Evolutionary conservation across 2,113 vertebrate species (phyloP).

Genomic region (Urocitellus parryii): DNA sequence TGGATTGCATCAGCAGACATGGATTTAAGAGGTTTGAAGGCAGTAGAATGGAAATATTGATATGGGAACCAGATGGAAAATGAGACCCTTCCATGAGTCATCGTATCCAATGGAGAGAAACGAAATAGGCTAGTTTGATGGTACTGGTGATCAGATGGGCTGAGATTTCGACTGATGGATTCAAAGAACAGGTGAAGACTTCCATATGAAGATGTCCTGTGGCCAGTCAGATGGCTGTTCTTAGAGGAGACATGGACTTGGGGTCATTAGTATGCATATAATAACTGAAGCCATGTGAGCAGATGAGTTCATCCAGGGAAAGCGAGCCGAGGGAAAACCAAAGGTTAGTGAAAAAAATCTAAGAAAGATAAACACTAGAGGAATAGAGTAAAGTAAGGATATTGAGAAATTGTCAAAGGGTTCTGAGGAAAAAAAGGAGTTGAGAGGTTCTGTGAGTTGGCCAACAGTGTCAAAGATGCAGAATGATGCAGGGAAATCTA

Average conservation of each 20-base stretch:
- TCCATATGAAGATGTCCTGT: neutral
- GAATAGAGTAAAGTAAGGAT: neutral
- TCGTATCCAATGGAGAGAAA: constrained; percentile 21
- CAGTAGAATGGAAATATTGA: neutral
- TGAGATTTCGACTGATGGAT: neutral
- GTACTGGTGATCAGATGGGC: neutral
- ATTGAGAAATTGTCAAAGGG: neutral
- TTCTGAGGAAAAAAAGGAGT: neutral
- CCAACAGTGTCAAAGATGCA: neutral
- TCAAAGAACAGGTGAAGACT: neutral
- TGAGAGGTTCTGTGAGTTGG: neutral
- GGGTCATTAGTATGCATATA: neutral
- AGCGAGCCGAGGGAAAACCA: constrained; percentile 13
- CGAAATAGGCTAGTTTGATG: neutral
- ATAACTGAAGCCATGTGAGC: neutral
- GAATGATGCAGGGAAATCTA: neutral
- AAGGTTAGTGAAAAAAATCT: neutral
- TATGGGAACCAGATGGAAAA: neutral
- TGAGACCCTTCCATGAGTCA: neutral
- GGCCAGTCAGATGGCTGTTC: neutral
- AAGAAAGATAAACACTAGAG: constrained; percentile 20
- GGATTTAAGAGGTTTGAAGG: constrained; percentile 35
- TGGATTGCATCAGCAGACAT: neutral
- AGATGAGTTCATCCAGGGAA: constrained; percentile 18
- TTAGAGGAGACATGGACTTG: neutral